These are phyloP conservation scores for Nebria salina DNA, from an alignment of 2,888 invertebrate species.

Conservation along the genomic window DNA sequence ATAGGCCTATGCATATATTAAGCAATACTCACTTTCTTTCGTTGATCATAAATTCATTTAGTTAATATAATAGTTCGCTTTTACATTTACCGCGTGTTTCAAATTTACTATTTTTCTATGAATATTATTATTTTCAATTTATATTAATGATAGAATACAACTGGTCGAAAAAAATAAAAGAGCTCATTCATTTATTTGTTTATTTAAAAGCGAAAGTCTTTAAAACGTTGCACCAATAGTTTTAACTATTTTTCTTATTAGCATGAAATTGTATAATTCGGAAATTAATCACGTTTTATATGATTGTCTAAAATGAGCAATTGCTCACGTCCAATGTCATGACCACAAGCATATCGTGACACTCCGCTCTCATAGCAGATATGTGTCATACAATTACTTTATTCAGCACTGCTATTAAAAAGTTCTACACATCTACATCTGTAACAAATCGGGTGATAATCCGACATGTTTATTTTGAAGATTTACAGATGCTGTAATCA, in stretches of 20 bases:
- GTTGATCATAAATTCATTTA: background rate
- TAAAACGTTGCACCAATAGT: too few species aligned
- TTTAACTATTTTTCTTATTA: too few species aligned
- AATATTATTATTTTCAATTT: background rate
- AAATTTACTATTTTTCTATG: background rate
- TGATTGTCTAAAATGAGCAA: too few species aligned
- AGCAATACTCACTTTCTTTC: background rate
- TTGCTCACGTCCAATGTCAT: too few species aligned
- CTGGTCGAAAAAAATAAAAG: background rate
- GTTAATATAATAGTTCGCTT: background rate
- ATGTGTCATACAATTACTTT: too few species aligned
- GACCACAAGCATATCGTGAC: too few species aligned
- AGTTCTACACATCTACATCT: too few species aligned
- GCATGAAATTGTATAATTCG: too few species aligned
- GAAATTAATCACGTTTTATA: too few species aligned
- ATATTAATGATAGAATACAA: background rate
- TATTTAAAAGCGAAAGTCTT: background rate
- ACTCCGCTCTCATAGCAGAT: too few species aligned
- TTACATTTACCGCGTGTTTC: background rate
- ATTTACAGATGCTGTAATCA: slow-evolving; percentile 1
- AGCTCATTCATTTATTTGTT: background rate
- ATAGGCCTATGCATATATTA: background rate
- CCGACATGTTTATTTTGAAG: background rate
- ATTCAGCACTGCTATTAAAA: too few species aligned
- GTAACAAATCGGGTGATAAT: background rate